These are phyloP conservation scores for Pogonognathellus flavescens DNA, from an alignment of 1,140 invertebrate genomes.

Conservation along the genomic window DNA sequence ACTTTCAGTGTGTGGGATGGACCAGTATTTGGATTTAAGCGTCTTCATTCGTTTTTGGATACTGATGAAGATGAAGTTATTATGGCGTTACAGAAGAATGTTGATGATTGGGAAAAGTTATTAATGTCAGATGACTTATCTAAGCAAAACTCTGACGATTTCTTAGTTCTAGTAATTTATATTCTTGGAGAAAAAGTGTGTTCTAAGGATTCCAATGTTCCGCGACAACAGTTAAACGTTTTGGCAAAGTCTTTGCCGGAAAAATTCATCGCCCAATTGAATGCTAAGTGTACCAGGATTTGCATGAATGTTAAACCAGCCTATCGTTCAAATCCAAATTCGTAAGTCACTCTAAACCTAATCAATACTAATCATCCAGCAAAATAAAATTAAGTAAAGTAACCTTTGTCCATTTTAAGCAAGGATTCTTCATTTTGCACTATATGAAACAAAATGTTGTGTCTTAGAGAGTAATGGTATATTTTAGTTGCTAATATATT, in stretches of 20 bases:
- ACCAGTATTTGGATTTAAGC: constrained; percentile 62
- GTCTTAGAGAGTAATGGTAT: too few species aligned
- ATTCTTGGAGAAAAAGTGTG: constrained; percentile 54
- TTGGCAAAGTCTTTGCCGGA: not conserved
- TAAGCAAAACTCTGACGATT: constrained; percentile 30
- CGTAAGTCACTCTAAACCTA: not conserved
- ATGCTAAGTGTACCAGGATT: not conserved
- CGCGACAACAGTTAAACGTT: not conserved
- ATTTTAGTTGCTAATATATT: too few species aligned
- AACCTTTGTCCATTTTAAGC: too few species aligned
- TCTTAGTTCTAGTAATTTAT: constrained; percentile 28
- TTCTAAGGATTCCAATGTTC: not conserved
- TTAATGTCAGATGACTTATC: not conserved
- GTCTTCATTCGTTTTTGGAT: constrained; percentile 54
- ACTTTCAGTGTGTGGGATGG: constrained; percentile 3
- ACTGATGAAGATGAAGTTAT: constrained; percentile 46
- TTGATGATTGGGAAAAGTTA: constrained; percentile 48
- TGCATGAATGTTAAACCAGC: not conserved
- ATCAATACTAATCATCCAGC: too few species aligned
- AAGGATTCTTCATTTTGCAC: too few species aligned
- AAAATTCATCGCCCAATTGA: constrained; percentile 2
- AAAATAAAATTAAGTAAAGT: too few species aligned
- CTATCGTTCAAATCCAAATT: not conserved
- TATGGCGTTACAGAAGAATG: constrained; percentile 31
- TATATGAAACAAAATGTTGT: too few species aligned